phyloP scores from a whole-genome alignment of 2,797 vertebrate species.

The Apodemus agrarius region DNA sequence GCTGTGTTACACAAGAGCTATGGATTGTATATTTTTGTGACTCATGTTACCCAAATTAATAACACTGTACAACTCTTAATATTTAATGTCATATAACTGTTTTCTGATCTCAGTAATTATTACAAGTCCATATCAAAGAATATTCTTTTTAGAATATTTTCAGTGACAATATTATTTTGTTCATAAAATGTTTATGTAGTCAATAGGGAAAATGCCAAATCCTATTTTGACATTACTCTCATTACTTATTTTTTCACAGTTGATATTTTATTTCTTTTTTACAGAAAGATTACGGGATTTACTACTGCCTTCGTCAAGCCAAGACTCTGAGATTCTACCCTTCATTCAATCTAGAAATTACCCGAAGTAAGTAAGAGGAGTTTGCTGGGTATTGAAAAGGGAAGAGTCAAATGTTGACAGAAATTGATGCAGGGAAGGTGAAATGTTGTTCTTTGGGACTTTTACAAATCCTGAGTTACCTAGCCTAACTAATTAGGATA shows the following conservation, averaged over 20 bases:
- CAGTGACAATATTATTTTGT: background rate
- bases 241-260: slow-evolving; percentile 66
- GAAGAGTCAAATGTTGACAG: background rate
- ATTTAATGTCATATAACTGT: background rate
- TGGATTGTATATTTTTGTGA: background rate
- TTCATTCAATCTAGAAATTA: slow-evolving; percentile 94
- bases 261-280: slow-evolving; percentile 71
- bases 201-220: slow-evolving; percentile 41
- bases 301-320: slow-evolving; percentile 89
- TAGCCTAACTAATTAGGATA: background rate
- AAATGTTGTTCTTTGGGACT: background rate
- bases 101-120: background rate
- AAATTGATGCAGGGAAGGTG: background rate
- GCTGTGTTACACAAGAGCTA: background rate
- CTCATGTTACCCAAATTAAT: background rate
- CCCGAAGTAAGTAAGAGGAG: slow-evolving; percentile 92
- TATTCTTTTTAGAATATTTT: background rate
- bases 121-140: background rate
- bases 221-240: slow-evolving; percentile 57
- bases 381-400: background rate
- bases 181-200: background rate
- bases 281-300: slow-evolving; percentile 94
- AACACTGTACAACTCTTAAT: background rate
- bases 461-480: background rate
- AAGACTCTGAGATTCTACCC: slow-evolving; percentile 93